Conservation (phyloP, 2,797 vertebrate species). For the Novumbra hubbsi region DNA sequence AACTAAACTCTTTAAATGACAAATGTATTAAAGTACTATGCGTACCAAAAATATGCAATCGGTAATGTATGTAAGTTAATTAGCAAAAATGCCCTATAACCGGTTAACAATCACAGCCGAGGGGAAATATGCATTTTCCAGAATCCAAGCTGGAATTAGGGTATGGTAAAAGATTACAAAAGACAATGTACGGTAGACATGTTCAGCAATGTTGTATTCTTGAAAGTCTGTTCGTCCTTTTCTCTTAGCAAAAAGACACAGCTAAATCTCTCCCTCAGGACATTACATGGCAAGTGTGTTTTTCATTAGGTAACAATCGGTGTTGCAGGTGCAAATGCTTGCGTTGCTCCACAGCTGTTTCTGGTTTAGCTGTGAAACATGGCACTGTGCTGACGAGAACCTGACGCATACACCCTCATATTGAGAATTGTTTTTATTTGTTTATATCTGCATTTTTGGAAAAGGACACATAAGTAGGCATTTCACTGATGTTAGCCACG, state of each 20-base stretch:
- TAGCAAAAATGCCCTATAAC: too few species aligned
- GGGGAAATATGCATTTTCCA: constrained; percentile 12
- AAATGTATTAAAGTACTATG: too few species aligned
- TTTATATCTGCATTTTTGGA: too few species aligned
- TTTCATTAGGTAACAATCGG: constrained; percentile 58
- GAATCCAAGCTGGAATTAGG: constrained; percentile 17
- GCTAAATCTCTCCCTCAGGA: constrained; percentile 28
- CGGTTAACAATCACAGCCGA: constrained; percentile 14
- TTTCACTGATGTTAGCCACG: too few species aligned
- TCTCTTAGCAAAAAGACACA: constrained; percentile 31
- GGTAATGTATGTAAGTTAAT: too few species aligned
- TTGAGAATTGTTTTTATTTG: background rate
- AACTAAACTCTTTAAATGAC: too few species aligned
- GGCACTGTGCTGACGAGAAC: constrained; percentile 1
- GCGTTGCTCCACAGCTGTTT: constrained; percentile 50
- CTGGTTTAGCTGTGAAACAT: constrained; percentile 47
- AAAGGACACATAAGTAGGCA: too few species aligned
- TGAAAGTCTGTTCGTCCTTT: constrained; percentile 35
- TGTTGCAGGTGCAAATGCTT: constrained; percentile 61
- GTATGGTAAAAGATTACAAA: constrained; percentile 15
- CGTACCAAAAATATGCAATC: too few species aligned
- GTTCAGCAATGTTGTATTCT: constrained; percentile 36
- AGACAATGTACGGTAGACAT: constrained; percentile 27
- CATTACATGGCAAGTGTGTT: constrained; percentile 31
- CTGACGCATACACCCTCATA: constrained; percentile 12